phyloP scores from a whole-genome alignment of 2,113 vertebrate species.

The Sapayoa aenigma region DNA sequence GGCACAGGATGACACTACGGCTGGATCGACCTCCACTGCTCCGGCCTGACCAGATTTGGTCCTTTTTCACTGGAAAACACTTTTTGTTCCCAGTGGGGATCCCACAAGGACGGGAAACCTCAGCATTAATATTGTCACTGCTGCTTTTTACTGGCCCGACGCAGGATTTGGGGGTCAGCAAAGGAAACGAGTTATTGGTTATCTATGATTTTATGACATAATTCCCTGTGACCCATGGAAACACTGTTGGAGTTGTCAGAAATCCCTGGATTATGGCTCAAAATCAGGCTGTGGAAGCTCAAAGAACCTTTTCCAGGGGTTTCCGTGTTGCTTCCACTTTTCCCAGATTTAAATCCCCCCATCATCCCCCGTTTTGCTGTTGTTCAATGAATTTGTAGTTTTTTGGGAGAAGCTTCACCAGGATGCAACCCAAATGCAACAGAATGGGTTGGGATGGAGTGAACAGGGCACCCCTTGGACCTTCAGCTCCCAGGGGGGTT shows the following conservation, averaged over 20 bases:
- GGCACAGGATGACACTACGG: fast-evolving
- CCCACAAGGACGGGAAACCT: fast-evolving
- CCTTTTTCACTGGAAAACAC: not conserved
- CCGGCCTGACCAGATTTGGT: not conserved
- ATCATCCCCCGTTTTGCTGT: not conserved
- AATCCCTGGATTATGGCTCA: not conserved
- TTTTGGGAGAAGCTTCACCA: not conserved
- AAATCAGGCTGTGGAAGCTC: not conserved
- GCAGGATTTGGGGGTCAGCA: not conserved
- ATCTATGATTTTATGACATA: not conserved
- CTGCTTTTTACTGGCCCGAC: not conserved
- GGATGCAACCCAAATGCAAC: not conserved
- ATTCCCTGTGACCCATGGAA: not conserved
- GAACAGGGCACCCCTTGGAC: not conserved
- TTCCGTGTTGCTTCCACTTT: not conserved
- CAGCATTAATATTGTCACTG: not conserved
- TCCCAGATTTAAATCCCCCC: not conserved
- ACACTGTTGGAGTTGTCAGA: not conserved
- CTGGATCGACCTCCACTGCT: not conserved
- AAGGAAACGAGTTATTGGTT: not conserved
- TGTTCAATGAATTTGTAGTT: not conserved
- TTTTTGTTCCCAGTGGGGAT: not conserved
- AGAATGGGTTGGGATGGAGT: not conserved
- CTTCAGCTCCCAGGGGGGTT: not conserved
- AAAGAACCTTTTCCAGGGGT: not conserved